These are phyloP conservation scores for Cassiopea andromeda DNA, from an alignment of 30 jellyfish, hydroid and myxozoan species.

Conservation along the genomic window DNA sequence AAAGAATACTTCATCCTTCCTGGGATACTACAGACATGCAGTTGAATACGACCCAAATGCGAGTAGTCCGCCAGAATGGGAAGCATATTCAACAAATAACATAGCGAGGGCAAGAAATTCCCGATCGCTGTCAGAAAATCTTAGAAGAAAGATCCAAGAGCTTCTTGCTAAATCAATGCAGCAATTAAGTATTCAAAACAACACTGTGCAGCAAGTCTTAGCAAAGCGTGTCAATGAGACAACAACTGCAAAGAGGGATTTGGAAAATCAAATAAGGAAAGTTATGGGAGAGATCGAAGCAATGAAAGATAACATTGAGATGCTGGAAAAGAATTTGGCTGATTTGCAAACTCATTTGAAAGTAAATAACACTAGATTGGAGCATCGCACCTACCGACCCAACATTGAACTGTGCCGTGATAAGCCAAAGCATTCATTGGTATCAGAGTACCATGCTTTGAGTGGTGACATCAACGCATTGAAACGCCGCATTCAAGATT, in stretches of 20 bases:
- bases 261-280: conserved; percentile 64
- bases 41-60: conserved; percentile 69
- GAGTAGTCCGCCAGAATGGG: conserved; percentile 78
- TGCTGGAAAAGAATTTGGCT: conserved; percentile 70
- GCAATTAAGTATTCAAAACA: conserved; percentile 37
- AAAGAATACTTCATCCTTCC: conserved; percentile 57
- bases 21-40: conserved; percentile 69
- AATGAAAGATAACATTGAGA: conserved; percentile 69
- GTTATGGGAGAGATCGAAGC: conserved; percentile 74
- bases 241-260: conserved; percentile 61
- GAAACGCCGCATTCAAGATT: conserved; percentile 69
- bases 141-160: conserved; percentile 65
- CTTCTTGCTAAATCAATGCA: conserved; percentile 73
- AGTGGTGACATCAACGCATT: conserved; percentile 67
- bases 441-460: conserved; percentile 64
- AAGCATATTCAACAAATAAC: conserved; percentile 68
- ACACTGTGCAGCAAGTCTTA: conserved; percentile 53
- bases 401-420: conserved; percentile 78
- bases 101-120: conserved; percentile 68
- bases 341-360: conserved; percentile 68
- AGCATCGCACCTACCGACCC: conserved; percentile 76
- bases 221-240: conserved; percentile 65
- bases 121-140: conserved; percentile 65
- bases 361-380: conserved; percentile 73
- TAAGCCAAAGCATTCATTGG: conserved; percentile 66